Evolutionary conservation across 2,888 invertebrate genomes (phyloP).

Genomic region (Agrotis clavis): DNA sequence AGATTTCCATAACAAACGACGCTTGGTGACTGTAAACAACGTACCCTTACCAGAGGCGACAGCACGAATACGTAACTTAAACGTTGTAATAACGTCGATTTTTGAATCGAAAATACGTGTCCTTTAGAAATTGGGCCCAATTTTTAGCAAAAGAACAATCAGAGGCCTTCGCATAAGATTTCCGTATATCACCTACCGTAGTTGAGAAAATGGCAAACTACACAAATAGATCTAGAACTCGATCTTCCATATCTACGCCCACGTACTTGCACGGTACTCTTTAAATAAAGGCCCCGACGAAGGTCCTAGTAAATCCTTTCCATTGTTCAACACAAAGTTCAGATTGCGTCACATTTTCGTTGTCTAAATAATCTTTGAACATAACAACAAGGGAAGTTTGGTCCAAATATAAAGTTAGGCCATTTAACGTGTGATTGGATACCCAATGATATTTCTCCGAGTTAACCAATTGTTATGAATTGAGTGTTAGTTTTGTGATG

Average conservation of each 20-base stretch:
- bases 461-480: slow-evolving; percentile 67
- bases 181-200: too few species aligned
- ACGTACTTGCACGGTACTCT: background rate
- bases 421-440: slow-evolving; percentile 68
- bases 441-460: slow-evolving; percentile 65
- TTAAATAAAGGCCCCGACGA: slow-evolving; percentile 45
- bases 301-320: slow-evolving; percentile 49
- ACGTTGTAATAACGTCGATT: too few species aligned
- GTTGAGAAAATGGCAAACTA: too few species aligned
- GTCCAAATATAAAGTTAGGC: slow-evolving; percentile 63
- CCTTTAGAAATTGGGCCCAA: too few species aligned
- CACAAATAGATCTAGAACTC: background rate
- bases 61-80: too few species aligned
- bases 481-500: slow-evolving; percentile 62
- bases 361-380: slow-evolving; percentile 62
- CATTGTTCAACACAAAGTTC: slow-evolving; percentile 60
- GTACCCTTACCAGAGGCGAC: background rate
- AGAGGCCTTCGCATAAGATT: too few species aligned
- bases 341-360: slow-evolving; percentile 56
- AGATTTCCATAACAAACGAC: slow-evolving; percentile 55
- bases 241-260: slow-evolving; percentile 6
- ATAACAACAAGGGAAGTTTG: slow-evolving; percentile 64
- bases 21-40: slow-evolving; percentile 30
- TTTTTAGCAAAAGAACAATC: too few species aligned
- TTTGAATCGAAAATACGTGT: too few species aligned